phyloP scores from a whole-genome alignment of 2,888 invertebrate species.

The Tetanocera ferruginea region DNA sequence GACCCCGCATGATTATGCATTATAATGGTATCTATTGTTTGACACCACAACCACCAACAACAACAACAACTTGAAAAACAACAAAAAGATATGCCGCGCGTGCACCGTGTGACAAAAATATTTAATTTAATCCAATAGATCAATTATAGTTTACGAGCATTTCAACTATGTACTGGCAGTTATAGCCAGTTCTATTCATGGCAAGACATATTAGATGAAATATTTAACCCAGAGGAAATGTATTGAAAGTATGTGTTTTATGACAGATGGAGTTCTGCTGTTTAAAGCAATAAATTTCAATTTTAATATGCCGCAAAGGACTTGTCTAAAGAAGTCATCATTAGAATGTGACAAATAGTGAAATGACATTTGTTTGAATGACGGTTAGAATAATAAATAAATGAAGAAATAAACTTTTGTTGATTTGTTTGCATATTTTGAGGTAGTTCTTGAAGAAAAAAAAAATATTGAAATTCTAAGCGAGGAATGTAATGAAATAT shows the following conservation, averaged over 20 bases:
- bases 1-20: conserved; percentile 23
- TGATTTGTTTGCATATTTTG: no score
- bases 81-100: conserved; percentile 15
- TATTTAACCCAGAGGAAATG: no score
- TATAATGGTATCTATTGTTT: conserved; percentile 12
- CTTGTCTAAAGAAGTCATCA: not conserved
- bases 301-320: conserved; percentile 31
- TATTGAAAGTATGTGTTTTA: conserved; percentile 8
- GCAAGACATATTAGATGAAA: no score
- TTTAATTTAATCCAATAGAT: conserved; percentile 27
- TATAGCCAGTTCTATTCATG: no score
- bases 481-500: no score
- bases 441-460: no score
- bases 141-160: not conserved
- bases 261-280: conserved; percentile 17
- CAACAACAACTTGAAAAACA: not conserved
- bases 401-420: no score
- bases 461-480: no score
- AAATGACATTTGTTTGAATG: no score
- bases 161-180: no score
- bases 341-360: conserved; percentile 22
- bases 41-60: not conserved
- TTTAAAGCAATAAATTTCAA: conserved; percentile 12
- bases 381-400: no score
- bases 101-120: conserved; percentile 20